Evolutionary conservation across 1,140 invertebrate species (phyloP), one percentile per base, ranked within the genome.

Genomic region (Drosophila repleta): DNA sequence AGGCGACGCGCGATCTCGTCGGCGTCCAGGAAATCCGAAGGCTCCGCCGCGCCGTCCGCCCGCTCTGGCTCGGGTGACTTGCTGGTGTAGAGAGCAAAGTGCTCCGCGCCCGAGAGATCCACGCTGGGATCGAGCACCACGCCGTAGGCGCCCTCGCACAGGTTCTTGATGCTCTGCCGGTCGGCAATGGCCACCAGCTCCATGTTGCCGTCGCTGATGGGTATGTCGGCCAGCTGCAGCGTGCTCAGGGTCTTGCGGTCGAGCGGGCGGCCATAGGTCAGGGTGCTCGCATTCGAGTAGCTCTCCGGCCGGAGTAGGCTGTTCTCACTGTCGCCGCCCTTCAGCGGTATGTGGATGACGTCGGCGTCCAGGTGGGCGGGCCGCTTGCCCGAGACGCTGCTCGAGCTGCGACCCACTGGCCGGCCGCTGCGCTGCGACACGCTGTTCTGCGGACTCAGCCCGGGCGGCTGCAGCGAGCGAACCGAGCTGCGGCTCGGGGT

Each of bases 1-100:
- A 91, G 64, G 13, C 90, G 76, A 5, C 76, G 65, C 4, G 81
- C 91, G 41, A 91, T 89, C 58, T 92, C 91, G 51, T 91, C 88
- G 2, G 88, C 79, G 32, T 82, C 84, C 5, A 92, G 69, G 13
- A 90, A 78, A 88, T 95, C 95, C 11, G 94, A 93, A 11, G 93
- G 94, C 76, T 96, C 96, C 17, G 96, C 95, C 94, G 49, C 94
- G 95, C 96, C 96, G 6, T 96, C 96, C 84, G 96, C 96, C 1
- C 68, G 68, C 15, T 95, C 96, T 1, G 96, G 96, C 84, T 95
- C 95, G 10, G 96, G 96, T 5, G 96, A 96, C 77, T 97, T 94
- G 37, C 94, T 94, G 67, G 96, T 97, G 70, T 97, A 97, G 24
- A 97, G 92, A 29, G 96, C 96, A 91, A 97, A 97, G 90, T 97